These are phyloP conservation scores for Festucalex cinctus DNA, from an alignment of 2,113 vertebrate species.

Conservation along the genomic window DNA sequence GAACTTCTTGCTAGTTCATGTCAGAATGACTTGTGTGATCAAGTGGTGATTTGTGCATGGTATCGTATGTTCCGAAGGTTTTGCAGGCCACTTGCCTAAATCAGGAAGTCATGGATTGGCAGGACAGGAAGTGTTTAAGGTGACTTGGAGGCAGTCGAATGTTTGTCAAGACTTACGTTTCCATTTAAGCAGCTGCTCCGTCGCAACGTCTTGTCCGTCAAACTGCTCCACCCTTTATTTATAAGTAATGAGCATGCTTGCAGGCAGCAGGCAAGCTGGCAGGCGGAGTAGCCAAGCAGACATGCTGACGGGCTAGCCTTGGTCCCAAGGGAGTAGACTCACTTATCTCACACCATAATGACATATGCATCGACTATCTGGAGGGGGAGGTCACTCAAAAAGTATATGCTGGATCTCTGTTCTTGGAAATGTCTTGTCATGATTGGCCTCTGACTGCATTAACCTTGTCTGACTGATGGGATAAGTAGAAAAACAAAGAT, in stretches of 20 bases:
- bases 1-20: too few relatives aligned
- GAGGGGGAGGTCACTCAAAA: constrained; percentile 22
- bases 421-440: constrained; percentile 1
- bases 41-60: neutral
- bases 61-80: neutral
- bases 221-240: constrained; percentile 51
- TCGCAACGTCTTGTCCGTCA: constrained; percentile 34
- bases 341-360: constrained; percentile 51
- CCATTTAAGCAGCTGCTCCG: neutral
- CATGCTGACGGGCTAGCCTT: constrained; percentile 48
- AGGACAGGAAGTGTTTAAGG: neutral
- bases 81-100: too few relatives aligned
- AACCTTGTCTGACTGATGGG: neutral
- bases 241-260: constrained; percentile 65
- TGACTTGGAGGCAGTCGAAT: neutral
- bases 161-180: neutral
- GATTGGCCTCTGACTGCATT: neutral
- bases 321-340: constrained; percentile 50
- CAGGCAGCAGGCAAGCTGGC: constrained; percentile 23
- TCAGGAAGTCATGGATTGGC: neutral
- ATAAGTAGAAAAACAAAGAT: neutral
- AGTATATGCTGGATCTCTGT: neutral
- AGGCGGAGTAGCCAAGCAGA: constrained; percentile 42
- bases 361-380: constrained; percentile 49
- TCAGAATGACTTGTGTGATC: too few relatives aligned